Base-by-base conservation (phyloP, 2,797 vertebrate species). In the Karalla daura region DNA sequence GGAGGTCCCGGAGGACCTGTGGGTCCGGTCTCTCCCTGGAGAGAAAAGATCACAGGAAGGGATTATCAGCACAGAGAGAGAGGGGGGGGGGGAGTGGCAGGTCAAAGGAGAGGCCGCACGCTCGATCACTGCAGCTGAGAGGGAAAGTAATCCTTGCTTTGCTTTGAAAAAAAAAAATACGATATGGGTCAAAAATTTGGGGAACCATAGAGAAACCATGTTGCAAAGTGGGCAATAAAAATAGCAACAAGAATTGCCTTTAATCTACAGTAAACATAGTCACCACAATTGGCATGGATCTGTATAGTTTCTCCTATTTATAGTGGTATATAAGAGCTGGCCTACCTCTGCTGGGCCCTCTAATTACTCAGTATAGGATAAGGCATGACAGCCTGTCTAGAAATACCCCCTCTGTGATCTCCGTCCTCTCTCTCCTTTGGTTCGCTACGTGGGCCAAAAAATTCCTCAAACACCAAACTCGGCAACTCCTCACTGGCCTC, bases 1-100 rank as follows among this genome's bases (percentile, higher is more conserved):
- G 96, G 95, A 86, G 96, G 28, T 45, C 98, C 97, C 66, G 97
- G 98, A 80, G 94, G 87, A 62, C 98, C 98, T 35, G 94, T 94
- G 1, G 97, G 84, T 63, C 98, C 98, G 0, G 74, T 63, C 77
- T 98, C 98, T 80, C 98, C 98, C 98, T 99, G 78, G 55, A 62
- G 43, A 73, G 36, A 69, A 75, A 66, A 62, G 41, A 76, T 77
- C 41, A 76, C 21, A 69, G 25, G 52, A 32, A 63, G 45, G 39
- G 24, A 40, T 51, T 8, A 66, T 76, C 33, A 71, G 14, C 20
- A 67, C 54, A 62, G 47, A 51, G 14, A 4, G 35, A 59, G 50
- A 65, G 54, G 14, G 61, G 20, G 47, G 47, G 14, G 5, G 35
- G 61, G 50, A 65, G 54, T n/a, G 61, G 20, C 37, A 33, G 45